phyloP scores from a whole-genome alignment of 2,797 vertebrate species.

The Emydoidea blandingii region DNA sequence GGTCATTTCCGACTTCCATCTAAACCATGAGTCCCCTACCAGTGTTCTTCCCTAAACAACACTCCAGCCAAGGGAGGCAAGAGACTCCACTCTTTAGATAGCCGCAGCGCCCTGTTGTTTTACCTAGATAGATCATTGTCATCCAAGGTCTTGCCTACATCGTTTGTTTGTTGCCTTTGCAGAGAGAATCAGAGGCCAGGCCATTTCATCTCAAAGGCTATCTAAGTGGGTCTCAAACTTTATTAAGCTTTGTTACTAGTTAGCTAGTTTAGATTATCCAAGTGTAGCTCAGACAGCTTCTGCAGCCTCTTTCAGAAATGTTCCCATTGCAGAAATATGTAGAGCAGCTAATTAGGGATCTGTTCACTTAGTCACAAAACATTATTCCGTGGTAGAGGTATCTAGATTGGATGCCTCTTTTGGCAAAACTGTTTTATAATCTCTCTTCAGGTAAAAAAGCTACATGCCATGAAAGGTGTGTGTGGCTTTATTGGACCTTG shows the following conservation, averaged over 20 bases:
- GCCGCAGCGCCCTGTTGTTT: too few relatives aligned
- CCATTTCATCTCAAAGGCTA: background rate
- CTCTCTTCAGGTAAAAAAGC: background rate
- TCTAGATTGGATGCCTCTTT: background rate
- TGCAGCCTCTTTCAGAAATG: background rate
- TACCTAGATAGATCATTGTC: too few relatives aligned
- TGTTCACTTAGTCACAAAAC: background rate
- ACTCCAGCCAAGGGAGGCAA: background rate
- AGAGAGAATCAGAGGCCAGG: background rate
- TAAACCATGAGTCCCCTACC: background rate
- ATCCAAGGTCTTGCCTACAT: too few relatives aligned
- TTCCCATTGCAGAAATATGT: background rate
- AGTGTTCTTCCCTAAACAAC: background rate
- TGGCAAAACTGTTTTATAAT: background rate
- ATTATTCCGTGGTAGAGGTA: background rate
- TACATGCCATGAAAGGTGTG: background rate
- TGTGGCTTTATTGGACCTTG: background rate
- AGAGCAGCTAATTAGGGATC: background rate
- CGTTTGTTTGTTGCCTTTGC: too few relatives aligned
- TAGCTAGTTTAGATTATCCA: background rate
- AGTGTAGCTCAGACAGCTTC: background rate
- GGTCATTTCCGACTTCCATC: background rate
- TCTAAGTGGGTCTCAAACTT: background rate
- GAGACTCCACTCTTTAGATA: too few relatives aligned
- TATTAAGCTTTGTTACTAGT: background rate